Conservation (phyloP, 2,797 vertebrate species). For the Aselliscus stoliczkanus region DNA sequence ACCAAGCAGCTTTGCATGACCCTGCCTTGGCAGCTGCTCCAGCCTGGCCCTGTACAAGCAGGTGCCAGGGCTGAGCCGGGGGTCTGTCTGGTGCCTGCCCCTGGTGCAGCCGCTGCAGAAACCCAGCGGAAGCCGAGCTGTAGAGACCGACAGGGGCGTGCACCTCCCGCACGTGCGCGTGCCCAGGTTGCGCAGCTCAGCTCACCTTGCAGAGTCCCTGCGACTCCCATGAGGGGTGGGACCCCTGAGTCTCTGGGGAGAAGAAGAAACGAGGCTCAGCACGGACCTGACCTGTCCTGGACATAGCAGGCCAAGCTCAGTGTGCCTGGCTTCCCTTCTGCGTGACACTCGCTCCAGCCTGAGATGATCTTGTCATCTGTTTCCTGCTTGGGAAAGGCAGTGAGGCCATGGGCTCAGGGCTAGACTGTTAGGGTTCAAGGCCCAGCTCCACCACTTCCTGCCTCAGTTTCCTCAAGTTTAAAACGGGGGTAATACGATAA, state of each 20-base stretch:
- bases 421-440: neutral
- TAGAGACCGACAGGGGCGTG: fast-evolving
- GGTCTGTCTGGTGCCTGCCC: neutral
- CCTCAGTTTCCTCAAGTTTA: neutral
- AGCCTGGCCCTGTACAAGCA: neutral
- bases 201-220: neutral
- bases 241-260: fast-evolving
- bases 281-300: neutral
- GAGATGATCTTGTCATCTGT: neutral
- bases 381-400: neutral
- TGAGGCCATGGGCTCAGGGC: neutral
- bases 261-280: neutral
- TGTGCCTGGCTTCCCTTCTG: neutral
- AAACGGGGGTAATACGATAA: too few relatives aligned
- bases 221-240: fast-evolving
- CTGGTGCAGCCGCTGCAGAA: fast-evolving
- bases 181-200: neutral
- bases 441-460: neutral
- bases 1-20: neutral
- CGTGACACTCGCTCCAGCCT: fast-evolving
- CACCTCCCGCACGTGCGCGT: fast-evolving
- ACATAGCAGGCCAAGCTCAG: fast-evolving
- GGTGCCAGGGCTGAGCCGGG: neutral
- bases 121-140: fast-evolving
- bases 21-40: too few relatives aligned